Base-by-base conservation (phyloP, 64 coral and sea anemone species). In the Montipora cactus region DNA sequence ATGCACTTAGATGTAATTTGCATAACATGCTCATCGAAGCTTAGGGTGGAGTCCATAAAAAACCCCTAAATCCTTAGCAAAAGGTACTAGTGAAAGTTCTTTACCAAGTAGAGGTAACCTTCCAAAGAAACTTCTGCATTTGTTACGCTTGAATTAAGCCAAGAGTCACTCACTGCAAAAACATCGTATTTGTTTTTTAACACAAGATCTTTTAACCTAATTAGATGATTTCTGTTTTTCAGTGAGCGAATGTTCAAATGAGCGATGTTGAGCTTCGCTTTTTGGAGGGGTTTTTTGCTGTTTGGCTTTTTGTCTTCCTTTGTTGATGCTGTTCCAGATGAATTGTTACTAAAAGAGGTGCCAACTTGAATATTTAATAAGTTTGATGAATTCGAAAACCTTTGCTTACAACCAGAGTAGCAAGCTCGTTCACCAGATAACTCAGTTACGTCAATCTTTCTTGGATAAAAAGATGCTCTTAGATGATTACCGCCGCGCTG, bases 301-400 rank as follows among this genome's bases (percentile, higher is more conserved):
- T 57, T 57, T 57, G 53, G 53, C 53, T 57, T 57, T 57, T 57
- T 57, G 53, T 57, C 53, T 57, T 57, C 53, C 53, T 57, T 57
- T 57, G 53, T 57, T 57, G 53, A 57, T 57, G 53, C 53, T 57
- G 53, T 57, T 57, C 53, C 53, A 57, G 53, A 57, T 57, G 53
- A 57, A 57, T 57, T 57, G 53, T 57, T 57, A 57, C 53, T 57
- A 0, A 57, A 57, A 57, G 53, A 57, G 53, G 53, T 57, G 53
- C 53, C 53, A 57, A 85, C 81, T 85, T 85, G 81, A 85, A 85
- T 85, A 85, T 85, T 85, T 85, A 85, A 85, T 85, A 59, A 85
- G 81, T 85, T 85, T 59, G 81, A 85, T 69, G 84, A 87, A 69
- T 87, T 87, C 18, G 84, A 87, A 87, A 87, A 87, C 84, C 84